Evolutionary conservation across 2,113 vertebrate species (phyloP).

Genomic region (Machaerirhynchus nigripectus): DNA sequence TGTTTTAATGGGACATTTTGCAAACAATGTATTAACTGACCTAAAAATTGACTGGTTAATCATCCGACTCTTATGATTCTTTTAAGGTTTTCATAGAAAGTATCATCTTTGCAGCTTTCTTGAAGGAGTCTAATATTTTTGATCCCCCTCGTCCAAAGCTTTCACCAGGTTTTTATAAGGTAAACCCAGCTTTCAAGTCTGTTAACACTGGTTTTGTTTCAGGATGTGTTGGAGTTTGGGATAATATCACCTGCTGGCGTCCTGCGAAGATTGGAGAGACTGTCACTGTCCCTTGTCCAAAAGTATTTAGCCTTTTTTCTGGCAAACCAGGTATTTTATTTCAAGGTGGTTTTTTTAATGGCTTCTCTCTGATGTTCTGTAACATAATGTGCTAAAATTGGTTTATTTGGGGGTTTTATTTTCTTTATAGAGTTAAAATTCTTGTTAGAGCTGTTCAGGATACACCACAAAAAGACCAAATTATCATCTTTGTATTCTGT

Average conservation of each 20-base stretch:
- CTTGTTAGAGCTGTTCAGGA: background rate
- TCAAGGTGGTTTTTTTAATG: background rate
- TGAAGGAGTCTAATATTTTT: background rate
- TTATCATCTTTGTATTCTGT: background rate
- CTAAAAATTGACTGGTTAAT: background rate
- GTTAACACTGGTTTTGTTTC: background rate
- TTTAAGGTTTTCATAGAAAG: background rate
- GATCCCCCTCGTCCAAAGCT: background rate
- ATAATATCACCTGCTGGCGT: conserved; percentile 82
- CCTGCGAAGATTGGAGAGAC: conserved; percentile 78
- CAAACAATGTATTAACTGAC: background rate
- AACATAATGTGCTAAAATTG: background rate
- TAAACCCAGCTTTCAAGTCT: background rate
- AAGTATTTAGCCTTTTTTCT: conserved; percentile 68
- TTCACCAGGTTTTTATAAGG: background rate
- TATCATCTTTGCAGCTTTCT: background rate
- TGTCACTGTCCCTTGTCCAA: conserved; percentile 78
- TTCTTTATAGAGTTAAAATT: background rate
- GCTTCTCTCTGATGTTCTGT: background rate
- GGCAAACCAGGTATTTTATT: conserved; percentile 72
- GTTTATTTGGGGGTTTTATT: background rate
- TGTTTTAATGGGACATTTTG: background rate
- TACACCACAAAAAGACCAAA: background rate
- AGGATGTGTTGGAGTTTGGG: conserved; percentile 80
- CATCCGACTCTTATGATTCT: background rate